A percentile compares a stretch with the other conserved stretches of the same genome.
Evolutionary conservation across 2,888 invertebrate genomes (phyloP).

Genomic region (Mythimna ferrago): DNA sequence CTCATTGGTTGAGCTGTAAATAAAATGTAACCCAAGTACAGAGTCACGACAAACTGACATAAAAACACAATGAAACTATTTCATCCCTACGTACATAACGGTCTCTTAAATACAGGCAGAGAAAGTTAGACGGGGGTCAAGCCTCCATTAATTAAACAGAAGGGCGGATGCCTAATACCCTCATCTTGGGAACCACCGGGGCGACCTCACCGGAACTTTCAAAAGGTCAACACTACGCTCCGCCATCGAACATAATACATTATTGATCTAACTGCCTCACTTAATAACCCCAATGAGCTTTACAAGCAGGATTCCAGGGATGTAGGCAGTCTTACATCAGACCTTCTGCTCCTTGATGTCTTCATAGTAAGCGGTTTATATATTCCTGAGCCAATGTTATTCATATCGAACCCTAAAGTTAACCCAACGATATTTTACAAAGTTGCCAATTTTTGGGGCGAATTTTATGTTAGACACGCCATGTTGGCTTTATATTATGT

Average conservation of each 20-base stretch:
- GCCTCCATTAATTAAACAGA: slow-evolving; percentile 82
- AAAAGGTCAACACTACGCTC: slow-evolving; percentile 68
- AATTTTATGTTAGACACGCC: slow-evolving; percentile 28
- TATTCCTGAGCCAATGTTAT: slow-evolving; percentile 48
- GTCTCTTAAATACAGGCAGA: slow-evolving; percentile 64
- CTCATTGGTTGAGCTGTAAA: not conserved
- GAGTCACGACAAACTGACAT: slow-evolving; percentile 33
- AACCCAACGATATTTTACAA: slow-evolving; percentile 40
- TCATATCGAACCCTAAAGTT: slow-evolving; percentile 43
- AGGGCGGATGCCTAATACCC: slow-evolving; percentile 69
- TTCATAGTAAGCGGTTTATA: slow-evolving; percentile 46
- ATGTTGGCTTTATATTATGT: slow-evolving; percentile 31
- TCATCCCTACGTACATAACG: slow-evolving; percentile 52
- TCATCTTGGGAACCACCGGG: slow-evolving; percentile 68
- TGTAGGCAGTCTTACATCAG: slow-evolving; percentile 30
- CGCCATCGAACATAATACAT: slow-evolving; percentile 65
- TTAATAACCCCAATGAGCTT: slow-evolving; percentile 50
- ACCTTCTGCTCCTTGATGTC: slow-evolving; percentile 40
- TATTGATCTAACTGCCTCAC: slow-evolving; percentile 64
- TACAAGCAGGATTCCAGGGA: slow-evolving; percentile 40
- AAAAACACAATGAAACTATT: slow-evolving; percentile 62
- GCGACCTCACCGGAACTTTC: slow-evolving; percentile 70
- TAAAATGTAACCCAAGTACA: slow-evolving; percentile 20
- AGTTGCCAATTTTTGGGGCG: slow-evolving; percentile 37
- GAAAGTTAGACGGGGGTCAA: slow-evolving; percentile 80